Evolutionary conservation across 2,888 invertebrate genomes (phyloP).

Genomic region (Amiota communis): DNA sequence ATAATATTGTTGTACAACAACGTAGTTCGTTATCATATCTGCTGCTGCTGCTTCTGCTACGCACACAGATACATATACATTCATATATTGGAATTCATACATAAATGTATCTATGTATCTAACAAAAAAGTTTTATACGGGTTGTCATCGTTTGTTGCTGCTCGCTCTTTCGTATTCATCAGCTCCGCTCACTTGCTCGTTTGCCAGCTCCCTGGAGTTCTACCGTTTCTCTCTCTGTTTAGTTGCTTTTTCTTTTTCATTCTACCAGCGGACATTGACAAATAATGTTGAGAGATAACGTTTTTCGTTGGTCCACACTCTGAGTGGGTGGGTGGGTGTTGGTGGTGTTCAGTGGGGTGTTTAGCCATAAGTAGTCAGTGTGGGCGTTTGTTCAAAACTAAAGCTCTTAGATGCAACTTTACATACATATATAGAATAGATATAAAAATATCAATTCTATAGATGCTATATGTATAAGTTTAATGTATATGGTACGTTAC

Average conservation of each 20-base stretch:
- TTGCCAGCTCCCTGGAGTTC: background rate
- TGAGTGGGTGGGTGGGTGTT: too few species aligned
- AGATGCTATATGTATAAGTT: background rate
- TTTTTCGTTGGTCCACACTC: slow-evolving; percentile 47
- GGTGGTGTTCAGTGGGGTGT: too few species aligned
- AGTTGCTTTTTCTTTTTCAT: slow-evolving; percentile 14
- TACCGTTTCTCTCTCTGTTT: slow-evolving; percentile 25
- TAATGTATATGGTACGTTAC: too few species aligned
- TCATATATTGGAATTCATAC: background rate
- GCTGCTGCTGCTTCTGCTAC: slow-evolving; percentile 33
- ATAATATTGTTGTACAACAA: slow-evolving; percentile 40
- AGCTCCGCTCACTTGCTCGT: slow-evolving; percentile 35
- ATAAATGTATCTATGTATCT: slow-evolving; percentile 7
- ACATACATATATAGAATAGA: too few species aligned
- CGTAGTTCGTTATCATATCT: slow-evolving; percentile 56
- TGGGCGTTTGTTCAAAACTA: too few species aligned
- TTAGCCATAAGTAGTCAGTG: too few species aligned
- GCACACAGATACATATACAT: background rate
- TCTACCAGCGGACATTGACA: slow-evolving; percentile 47
- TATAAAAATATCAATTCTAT: too few species aligned
- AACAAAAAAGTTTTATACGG: slow-evolving; percentile 28
- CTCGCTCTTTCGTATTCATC: slow-evolving; percentile 54
- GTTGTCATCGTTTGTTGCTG: slow-evolving; percentile 28
- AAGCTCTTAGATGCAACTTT: too few species aligned
- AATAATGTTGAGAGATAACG: slow-evolving; percentile 65